Percentiles rank a stretch among this genome's conserved stretches.
Conservation (phyloP, 2,888 invertebrate genomes). For the Chymomyza amoena region DNA sequence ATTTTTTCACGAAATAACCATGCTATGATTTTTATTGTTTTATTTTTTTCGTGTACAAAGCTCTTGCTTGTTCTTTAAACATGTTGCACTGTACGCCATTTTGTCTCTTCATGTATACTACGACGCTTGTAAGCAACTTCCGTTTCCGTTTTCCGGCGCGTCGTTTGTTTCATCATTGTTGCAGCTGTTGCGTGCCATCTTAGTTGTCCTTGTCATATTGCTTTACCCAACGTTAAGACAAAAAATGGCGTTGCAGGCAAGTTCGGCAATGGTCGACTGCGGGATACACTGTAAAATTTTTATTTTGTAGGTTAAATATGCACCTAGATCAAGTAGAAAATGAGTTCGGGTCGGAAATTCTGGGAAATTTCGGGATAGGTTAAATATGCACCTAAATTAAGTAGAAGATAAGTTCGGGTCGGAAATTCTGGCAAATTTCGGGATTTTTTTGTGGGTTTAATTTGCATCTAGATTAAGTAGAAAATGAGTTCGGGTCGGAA, state of each 20-base stretch:
- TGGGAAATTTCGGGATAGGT: too few species aligned
- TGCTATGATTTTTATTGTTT: slow-evolving; percentile 20
- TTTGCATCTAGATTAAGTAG: too few species aligned
- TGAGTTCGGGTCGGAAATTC: too few species aligned
- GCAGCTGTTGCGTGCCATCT: slow-evolving; percentile 12
- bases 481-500: too few species aligned
- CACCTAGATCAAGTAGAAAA: too few species aligned
- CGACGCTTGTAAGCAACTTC: slow-evolving; percentile 65
- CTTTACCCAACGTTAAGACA: neutral
- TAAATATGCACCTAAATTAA: too few species aligned
- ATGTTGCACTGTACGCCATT: neutral
- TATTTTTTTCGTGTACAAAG: slow-evolving; percentile 38
- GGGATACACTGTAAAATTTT: too few species aligned
- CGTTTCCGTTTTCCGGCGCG: slow-evolving; percentile 63
- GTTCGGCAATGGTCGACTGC: too few species aligned
- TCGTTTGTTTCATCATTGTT: slow-evolving; percentile 45
- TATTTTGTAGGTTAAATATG: too few species aligned
- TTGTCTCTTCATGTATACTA: slow-evolving; percentile 13
- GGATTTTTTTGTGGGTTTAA: too few species aligned
- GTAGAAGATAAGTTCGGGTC: too few species aligned
- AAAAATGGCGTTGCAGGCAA: slow-evolving; percentile 8
- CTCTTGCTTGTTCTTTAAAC: slow-evolving; percentile 45
- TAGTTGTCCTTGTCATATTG: neutral
- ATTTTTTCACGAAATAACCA: slow-evolving; percentile 18
- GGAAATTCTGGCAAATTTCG: too few species aligned